Percentiles rank a stretch among this genome's conserved stretches.
Conservation (phyloP, 2,888 invertebrate genomes). For the Bembecia ichneumoniformis region DNA sequence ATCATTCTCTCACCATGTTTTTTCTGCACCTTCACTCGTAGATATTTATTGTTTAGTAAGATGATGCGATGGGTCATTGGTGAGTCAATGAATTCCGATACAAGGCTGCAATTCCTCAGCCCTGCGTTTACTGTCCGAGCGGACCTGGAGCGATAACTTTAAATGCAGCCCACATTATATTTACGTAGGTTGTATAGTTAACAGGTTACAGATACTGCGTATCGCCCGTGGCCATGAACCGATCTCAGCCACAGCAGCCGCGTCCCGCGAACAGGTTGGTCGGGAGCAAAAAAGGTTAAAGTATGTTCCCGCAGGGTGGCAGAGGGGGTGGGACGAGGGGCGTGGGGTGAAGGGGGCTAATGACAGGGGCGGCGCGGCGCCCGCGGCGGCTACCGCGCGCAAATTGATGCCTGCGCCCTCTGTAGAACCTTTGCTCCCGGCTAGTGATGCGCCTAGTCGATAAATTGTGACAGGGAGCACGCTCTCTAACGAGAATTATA, state of each 20-base stretch:
- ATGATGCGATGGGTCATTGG: slow-evolving; percentile 4
- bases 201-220: slow-evolving; percentile 53
- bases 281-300: slow-evolving; percentile 71
- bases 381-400: slow-evolving; percentile 68
- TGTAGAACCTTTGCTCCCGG: slow-evolving; percentile 64
- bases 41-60: no score
- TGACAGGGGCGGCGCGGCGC: slow-evolving; percentile 70
- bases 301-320: slow-evolving; percentile 41
- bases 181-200: slow-evolving; percentile 36
- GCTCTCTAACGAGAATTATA: slow-evolving; percentile 30
- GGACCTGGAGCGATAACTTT: slow-evolving; percentile 29
- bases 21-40: no score
- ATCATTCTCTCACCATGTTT: no score
- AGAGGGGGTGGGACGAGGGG: slow-evolving; percentile 15
- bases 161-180: slow-evolving; percentile 43
- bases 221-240: slow-evolving; percentile 68
- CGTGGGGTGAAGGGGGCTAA: slow-evolving; percentile 41
- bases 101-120: slow-evolving; percentile 1
- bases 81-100: slow-evolving; percentile 1
- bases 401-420: slow-evolving; percentile 53
- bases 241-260: slow-evolving; percentile 61
- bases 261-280: slow-evolving; percentile 64
- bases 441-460: slow-evolving; percentile 62
- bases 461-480: slow-evolving; percentile 54
- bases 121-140: slow-evolving; percentile 8